phyloP scores from a whole-genome alignment of 2,797 vertebrate genomes.

The Petrocephalus schoutedeni region DNA sequence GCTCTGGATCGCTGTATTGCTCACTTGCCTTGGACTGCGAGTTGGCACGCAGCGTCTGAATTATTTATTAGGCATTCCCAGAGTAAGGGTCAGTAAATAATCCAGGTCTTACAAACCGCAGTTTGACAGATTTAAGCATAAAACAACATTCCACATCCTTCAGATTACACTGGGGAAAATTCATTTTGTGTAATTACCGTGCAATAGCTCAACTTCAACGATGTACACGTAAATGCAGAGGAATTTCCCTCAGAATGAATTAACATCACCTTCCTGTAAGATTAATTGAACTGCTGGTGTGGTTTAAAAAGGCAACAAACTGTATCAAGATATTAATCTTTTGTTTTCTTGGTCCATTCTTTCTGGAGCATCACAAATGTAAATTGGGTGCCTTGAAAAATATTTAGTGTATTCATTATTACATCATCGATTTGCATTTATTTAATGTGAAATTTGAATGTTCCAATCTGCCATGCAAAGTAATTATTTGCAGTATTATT shows the following conservation, averaged over 20 bases:
- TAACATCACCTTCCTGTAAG: background rate
- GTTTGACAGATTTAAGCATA: background rate
- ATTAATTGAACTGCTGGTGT: background rate
- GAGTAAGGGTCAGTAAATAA: background rate
- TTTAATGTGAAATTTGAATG: background rate
- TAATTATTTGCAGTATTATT: background rate
- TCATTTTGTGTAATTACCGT: background rate
- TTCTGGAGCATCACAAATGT: background rate
- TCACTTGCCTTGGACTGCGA: background rate
- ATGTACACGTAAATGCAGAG: background rate
- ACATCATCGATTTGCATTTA: background rate
- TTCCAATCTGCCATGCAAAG: background rate
- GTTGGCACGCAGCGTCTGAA: constrained; percentile 3
- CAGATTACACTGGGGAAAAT: constrained; percentile 1
- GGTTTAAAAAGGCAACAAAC: background rate
- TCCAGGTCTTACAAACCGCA: background rate
- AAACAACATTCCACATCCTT: background rate
- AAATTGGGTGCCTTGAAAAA: background rate
- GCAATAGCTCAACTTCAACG: background rate
- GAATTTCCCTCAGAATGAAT: background rate
- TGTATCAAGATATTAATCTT: background rate
- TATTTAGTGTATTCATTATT: background rate
- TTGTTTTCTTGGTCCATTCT: background rate
- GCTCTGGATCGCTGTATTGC: background rate
- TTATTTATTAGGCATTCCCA: constrained; percentile 11